phyloP scores from a whole-genome alignment of 2,888 invertebrate genomes.

The Lycaena phlaeas region DNA sequence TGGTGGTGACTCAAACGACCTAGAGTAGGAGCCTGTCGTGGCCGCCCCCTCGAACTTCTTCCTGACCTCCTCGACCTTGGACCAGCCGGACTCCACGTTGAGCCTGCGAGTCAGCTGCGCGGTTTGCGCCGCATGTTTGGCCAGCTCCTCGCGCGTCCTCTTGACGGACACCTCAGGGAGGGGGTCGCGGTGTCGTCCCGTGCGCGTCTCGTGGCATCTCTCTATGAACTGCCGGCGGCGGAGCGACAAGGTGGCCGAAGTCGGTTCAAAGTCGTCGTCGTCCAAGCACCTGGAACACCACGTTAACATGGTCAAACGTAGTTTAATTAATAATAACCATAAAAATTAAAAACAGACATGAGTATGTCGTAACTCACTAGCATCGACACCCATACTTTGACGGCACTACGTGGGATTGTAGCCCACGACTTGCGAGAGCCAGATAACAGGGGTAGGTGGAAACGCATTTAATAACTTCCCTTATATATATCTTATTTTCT shows the following conservation, averaged over 20 bases:
- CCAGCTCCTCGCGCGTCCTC: constrained; percentile 52
- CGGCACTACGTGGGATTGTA: too few species aligned
- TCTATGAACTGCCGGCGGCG: constrained; percentile 62
- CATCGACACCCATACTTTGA: too few species aligned
- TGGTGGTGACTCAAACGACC: constrained; percentile 62
- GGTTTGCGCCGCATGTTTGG: constrained; percentile 60
- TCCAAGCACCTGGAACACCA: constrained; percentile 46
- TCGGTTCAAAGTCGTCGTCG: constrained; percentile 42
- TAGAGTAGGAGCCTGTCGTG: constrained; percentile 41
- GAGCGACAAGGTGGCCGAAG: constrained; percentile 42
- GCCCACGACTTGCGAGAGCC: too few species aligned
- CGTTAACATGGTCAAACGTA: too few species aligned
- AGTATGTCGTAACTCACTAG: too few species aligned
- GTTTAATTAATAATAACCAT: too few species aligned
- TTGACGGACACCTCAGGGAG: constrained; percentile 58
- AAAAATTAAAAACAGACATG: too few species aligned
- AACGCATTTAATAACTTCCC: too few species aligned
- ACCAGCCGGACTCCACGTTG: constrained; percentile 64
- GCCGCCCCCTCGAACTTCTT: constrained; percentile 61
- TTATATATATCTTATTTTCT: too few species aligned
- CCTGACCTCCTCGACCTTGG: constrained; percentile 63
- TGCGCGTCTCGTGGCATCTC: constrained; percentile 58
- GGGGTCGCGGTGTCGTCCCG: constrained; percentile 39
- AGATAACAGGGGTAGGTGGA: too few species aligned
- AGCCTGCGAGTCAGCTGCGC: constrained; percentile 53